A percentile compares a stretch with the other conserved stretches of the same genome.
Conservation (phyloP, 2,113 vertebrate genomes). For the Scomber scombrus region DNA sequence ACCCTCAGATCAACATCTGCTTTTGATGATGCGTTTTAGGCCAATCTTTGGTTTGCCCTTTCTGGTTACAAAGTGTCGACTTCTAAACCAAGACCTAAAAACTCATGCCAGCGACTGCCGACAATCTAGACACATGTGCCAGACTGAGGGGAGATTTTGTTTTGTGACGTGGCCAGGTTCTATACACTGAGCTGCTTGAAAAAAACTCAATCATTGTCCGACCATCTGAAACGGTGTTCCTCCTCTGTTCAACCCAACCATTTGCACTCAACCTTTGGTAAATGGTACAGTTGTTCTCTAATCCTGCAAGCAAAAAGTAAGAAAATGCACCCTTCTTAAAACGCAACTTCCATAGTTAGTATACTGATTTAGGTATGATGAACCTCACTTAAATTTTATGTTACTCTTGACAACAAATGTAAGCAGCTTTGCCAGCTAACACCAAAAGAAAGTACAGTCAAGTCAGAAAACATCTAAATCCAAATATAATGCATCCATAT, state of each 20-base stretch:
- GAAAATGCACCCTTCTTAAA: conserved; percentile 82
- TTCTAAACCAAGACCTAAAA: conserved; percentile 77
- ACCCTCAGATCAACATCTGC: conserved; percentile 80
- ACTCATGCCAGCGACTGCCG: conserved; percentile 67
- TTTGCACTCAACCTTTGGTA: conserved; percentile 94
- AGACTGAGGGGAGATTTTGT: conserved; percentile 88
- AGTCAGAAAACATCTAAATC: conserved; percentile 83
- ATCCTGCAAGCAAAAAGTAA: conserved; percentile 85
- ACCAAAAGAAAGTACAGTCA: conserved; percentile 82
- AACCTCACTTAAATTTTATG: conserved; percentile 79
- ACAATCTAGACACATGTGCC: conserved; percentile 71
- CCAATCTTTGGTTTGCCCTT: conserved; percentile 98
- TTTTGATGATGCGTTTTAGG: conserved; percentile 83
- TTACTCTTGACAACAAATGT: conserved; percentile 83
- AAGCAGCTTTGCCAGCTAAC: conserved; percentile 84
- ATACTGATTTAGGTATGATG: conserved; percentile 80
- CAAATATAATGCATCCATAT: conserved; percentile 86
- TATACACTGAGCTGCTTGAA: conserved; percentile 76
- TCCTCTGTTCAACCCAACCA: conserved; percentile 77
- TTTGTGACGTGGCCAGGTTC: conserved; percentile 74
- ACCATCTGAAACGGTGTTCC: conserved; percentile 80
- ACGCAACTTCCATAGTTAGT: conserved; percentile 76
- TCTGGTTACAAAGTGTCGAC: conserved; percentile 76
- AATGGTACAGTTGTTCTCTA: conserved; percentile 89
- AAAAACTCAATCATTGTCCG: conserved; percentile 80